Evolutionary conservation across 2,888 invertebrate genomes (phyloP).

Genomic region (Bombyx huttoni): DNA sequence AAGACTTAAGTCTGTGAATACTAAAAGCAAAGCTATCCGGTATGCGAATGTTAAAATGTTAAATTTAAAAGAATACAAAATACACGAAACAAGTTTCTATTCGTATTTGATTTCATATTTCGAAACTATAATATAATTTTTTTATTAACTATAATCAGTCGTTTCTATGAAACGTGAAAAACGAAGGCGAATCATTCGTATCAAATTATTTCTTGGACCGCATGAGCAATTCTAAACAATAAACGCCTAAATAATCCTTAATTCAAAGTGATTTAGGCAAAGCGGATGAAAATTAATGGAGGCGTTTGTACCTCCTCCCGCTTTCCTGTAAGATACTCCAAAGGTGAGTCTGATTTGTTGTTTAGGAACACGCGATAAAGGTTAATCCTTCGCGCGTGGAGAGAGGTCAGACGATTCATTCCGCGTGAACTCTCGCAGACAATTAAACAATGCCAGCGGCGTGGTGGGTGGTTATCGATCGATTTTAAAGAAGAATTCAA

Average conservation of each 20-base stretch:
- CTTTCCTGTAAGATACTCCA: slow-evolving; percentile 16
- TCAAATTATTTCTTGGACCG: slow-evolving; percentile 9
- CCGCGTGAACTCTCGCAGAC: background rate
- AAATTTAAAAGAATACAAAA: too few species aligned
- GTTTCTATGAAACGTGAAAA: background rate
- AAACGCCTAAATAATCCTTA: slow-evolving; percentile 28
- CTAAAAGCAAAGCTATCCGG: too few species aligned
- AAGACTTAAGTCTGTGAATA: too few species aligned
- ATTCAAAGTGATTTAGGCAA: slow-evolving; percentile 31
- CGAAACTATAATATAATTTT: too few species aligned
- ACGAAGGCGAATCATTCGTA: background rate
- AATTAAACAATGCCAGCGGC: background rate
- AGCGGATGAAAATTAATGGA: slow-evolving; percentile 42
- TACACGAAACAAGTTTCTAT: too few species aligned
- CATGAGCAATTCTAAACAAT: slow-evolving; percentile 13
- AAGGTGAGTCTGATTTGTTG: slow-evolving; percentile 31
- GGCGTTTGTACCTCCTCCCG: slow-evolving; percentile 14
- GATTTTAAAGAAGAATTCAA: background rate
- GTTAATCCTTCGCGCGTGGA: slow-evolving; percentile 18
- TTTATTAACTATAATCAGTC: background rate
- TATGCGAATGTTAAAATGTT: too few species aligned
- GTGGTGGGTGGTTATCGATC: background rate
- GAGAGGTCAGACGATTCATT: slow-evolving; percentile 23
- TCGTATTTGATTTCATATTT: too few species aligned
- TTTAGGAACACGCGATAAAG: slow-evolving; percentile 28